These are phyloP conservation scores for Cottoperca gobio DNA, from an alignment of 2,797 vertebrate genomes.

Conservation along the genomic window DNA sequence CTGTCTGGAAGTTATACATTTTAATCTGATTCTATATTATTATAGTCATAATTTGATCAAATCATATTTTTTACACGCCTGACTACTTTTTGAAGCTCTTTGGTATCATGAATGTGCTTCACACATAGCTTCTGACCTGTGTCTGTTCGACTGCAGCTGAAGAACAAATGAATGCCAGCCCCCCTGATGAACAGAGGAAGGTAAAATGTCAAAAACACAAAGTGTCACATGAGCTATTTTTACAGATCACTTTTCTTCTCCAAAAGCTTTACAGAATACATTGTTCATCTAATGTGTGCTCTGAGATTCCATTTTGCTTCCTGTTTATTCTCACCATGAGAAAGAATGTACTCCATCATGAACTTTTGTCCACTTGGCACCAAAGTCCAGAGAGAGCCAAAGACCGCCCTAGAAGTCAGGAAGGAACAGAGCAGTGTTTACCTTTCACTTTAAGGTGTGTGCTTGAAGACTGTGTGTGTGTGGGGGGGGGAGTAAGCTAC, in stretches of 20 bases:
- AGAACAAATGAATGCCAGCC: conserved; percentile 80
- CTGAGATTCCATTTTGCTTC: conserved; percentile 5
- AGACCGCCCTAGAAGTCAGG: conserved; percentile 76
- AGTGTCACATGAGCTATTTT: neutral
- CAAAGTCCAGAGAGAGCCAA: conserved; percentile 88
- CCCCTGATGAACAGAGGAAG: conserved; percentile 78
- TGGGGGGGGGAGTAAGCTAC: neutral
- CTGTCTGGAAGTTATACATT: too few species aligned
- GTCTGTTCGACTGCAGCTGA: conserved; percentile 81
- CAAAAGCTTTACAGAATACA: neutral
- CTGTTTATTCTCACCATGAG: conserved; percentile 83
- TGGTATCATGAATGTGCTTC: neutral
- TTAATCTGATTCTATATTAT: too few species aligned
- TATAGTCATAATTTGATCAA: too few species aligned
- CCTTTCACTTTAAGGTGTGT: conserved; percentile 63
- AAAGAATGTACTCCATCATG: conserved; percentile 85
- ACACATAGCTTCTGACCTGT: conserved; percentile 68
- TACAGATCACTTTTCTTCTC: neutral
- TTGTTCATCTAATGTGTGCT: neutral
- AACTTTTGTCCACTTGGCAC: conserved; percentile 82
- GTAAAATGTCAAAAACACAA: conserved; percentile 16
- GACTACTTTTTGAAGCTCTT: too few species aligned
- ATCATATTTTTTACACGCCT: neutral
- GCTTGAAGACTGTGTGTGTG: conserved; percentile 15
- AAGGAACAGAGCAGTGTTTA: conserved; percentile 65